Percentiles rank a stretch among this genome's conserved stretches.
Conservation (phyloP, 2,797 vertebrate species). For the Anabacerthia variegaticeps region DNA sequence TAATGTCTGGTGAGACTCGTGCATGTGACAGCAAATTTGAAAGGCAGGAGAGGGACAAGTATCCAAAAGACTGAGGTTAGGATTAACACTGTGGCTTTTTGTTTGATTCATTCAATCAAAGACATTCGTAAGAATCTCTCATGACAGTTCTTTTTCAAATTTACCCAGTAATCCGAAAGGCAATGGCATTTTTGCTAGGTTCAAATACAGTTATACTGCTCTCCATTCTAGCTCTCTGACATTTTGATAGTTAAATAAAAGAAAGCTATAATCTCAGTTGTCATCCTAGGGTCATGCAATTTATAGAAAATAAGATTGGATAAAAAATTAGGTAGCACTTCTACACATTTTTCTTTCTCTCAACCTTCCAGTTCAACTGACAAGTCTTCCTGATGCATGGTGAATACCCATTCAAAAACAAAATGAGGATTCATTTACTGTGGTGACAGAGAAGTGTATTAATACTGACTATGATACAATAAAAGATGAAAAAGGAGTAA, state of each 20-base stretch:
- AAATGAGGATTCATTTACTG: slow-evolving; percentile 13
- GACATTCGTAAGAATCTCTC: not conserved
- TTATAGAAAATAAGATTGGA: slow-evolving; percentile 11
- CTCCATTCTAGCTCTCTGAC: not conserved
- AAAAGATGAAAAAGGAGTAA: not conserved
- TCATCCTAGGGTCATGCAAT: not conserved
- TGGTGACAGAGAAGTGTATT: slow-evolving; percentile 22
- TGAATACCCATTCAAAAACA: slow-evolving; percentile 8
- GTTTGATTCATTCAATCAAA: not conserved
- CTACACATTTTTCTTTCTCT: not conserved
- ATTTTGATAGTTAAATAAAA: slow-evolving; percentile 36
- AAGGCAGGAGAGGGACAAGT: not conserved
- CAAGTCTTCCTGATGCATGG: not conserved
- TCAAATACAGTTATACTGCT: slow-evolving; percentile 8
- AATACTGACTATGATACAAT: not conserved
- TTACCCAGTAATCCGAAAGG: not conserved
- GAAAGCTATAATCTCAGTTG: not conserved
- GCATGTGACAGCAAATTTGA: not conserved
- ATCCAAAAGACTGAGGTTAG: not conserved
- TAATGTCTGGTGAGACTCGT: not conserved
- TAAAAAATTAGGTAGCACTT: not conserved
- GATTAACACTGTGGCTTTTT: not conserved
- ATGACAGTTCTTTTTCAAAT: slow-evolving; percentile 16
- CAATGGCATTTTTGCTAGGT: slow-evolving; percentile 22
- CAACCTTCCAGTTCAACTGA: not conserved